These are phyloP conservation scores for Gerosis bhagava DNA, from an alignment of 2,888 invertebrate genomes.

Conservation along the genomic window DNA sequence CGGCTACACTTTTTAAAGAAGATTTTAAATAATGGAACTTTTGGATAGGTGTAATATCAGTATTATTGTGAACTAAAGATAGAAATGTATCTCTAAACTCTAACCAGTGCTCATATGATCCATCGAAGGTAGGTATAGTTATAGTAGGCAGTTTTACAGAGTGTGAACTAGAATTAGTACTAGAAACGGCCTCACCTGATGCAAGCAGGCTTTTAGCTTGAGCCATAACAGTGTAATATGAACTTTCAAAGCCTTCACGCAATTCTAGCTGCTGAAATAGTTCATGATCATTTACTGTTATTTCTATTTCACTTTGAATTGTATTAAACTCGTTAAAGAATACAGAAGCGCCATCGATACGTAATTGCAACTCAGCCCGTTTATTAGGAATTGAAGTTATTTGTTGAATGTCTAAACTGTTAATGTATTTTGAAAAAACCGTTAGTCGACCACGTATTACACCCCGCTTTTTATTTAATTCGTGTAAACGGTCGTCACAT, in stretches of 20 bases:
- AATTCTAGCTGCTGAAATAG: constrained; percentile 10
- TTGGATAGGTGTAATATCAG: constrained; percentile 3
- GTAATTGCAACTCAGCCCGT: constrained; percentile 1
- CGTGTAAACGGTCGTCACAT: not conserved
- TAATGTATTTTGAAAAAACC: constrained; percentile 5
- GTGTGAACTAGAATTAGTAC: constrained; percentile 3
- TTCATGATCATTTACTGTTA: constrained; percentile 5
- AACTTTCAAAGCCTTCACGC: constrained; percentile 10
- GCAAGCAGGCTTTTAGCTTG: constrained; percentile 4
- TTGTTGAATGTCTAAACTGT: not conserved
- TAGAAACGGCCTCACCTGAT: constrained; percentile 5
- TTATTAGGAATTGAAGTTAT: constrained; percentile 4
- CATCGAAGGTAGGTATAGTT: constrained; percentile 23
- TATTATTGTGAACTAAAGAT: constrained; percentile 9
- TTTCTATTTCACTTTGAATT: constrained; percentile 8
- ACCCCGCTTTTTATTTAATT: constrained; percentile 10
- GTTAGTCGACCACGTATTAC: constrained; percentile 11
- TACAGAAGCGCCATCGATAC: constrained; percentile 4
- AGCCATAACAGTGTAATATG: constrained; percentile 3
- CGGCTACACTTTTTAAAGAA: constrained; percentile 8
- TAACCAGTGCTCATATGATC: constrained; percentile 23
- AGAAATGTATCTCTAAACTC: constrained; percentile 14
- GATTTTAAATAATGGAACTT: constrained; percentile 17
- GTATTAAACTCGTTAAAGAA: constrained; percentile 9
- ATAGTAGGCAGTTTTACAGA: constrained; percentile 20